Evolutionary conservation across 2,797 vertebrate species (phyloP), one percentile per base, ranked within the genome.

Genomic region (Loriculus beryllinus): DNA sequence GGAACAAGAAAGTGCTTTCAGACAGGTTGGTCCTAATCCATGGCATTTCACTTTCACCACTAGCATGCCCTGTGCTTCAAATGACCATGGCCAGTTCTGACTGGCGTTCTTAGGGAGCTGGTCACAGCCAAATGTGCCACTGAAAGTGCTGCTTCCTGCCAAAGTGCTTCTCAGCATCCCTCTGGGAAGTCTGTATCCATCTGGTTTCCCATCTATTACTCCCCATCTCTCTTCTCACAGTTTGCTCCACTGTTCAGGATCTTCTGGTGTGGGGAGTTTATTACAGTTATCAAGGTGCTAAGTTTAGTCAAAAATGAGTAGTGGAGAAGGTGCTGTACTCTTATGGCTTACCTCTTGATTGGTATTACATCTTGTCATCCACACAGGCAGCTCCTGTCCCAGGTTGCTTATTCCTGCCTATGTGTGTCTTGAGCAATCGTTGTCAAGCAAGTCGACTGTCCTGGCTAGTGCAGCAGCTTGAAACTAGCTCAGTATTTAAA

Each of bases 51-150:
- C 43, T 78, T 68, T 13, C 8, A 4, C 6, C 35, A 14, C 52
- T 10, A 4, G n/a, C 25, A 5, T 28, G 39, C 12, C 6, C 18
- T n/a, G 21, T 8, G 22, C 39, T 37, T 51, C 45, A 51, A 43
- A 43, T 40, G 78, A 6, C 0, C 0, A 4, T 21, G 51, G 28
- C 28, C 75, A 56, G 40, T n/a, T 37, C 35, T 3, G 25, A 19
- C 37, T 2, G 6, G 7, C 48, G 62, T 29, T 64, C n/a, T 52
- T 3, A 8, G 40, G 71, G 31, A 63, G 69, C 0, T 64, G 82
- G 6, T 16, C 68, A 39, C 62, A 45, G 68, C 42, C 64, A 52
- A 13, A 6, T 1, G 35, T 31, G 45, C 47, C 45, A 13, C 21
- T 42, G 1, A 28, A 67, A 26, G 33, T 33, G 19, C 47, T 76